A percentile compares a stretch with the other conserved stretches of the same genome.
Evolutionary conservation across 2,113 vertebrate genomes (phyloP).

Genomic region (Thryonomys swinderianus): DNA sequence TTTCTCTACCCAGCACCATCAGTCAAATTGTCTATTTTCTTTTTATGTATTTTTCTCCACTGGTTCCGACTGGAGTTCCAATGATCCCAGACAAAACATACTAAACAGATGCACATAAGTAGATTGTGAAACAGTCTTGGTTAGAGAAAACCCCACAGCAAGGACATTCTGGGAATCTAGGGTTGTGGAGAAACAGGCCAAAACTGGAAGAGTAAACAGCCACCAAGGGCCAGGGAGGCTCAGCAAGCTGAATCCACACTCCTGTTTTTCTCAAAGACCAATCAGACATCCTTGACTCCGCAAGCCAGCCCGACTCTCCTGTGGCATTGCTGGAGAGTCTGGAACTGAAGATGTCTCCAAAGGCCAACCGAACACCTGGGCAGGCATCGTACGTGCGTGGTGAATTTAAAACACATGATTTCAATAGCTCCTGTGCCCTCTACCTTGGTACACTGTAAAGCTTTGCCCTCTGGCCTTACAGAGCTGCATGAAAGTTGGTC

Average conservation of each 20-base stretch:
- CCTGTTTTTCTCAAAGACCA: neutral
- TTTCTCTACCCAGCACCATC: neutral
- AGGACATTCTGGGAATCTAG: neutral
- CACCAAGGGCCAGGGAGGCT: neutral
- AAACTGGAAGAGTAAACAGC: neutral
- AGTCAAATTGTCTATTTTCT: neutral
- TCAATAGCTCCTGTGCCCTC: neutral
- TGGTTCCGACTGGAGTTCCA: neutral
- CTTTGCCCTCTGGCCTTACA: fast-evolving
- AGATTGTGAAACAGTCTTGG: neutral
- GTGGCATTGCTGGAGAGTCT: neutral
- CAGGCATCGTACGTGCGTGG: neutral
- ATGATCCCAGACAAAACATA: neutral
- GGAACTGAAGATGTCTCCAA: neutral
- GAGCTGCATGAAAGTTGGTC: fast-evolving
- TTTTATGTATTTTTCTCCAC: neutral
- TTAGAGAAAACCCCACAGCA: neutral
- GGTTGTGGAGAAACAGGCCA: neutral
- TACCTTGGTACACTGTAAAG: no score
- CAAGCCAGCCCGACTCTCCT: neutral
- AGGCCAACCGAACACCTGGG: neutral
- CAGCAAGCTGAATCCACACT: neutral
- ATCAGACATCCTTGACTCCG: neutral
- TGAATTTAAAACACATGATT: neutral
- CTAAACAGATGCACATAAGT: neutral